These are phyloP conservation scores for Furcifer pardalis DNA, from an alignment of 2,797 vertebrate species.

Conservation along the genomic window DNA sequence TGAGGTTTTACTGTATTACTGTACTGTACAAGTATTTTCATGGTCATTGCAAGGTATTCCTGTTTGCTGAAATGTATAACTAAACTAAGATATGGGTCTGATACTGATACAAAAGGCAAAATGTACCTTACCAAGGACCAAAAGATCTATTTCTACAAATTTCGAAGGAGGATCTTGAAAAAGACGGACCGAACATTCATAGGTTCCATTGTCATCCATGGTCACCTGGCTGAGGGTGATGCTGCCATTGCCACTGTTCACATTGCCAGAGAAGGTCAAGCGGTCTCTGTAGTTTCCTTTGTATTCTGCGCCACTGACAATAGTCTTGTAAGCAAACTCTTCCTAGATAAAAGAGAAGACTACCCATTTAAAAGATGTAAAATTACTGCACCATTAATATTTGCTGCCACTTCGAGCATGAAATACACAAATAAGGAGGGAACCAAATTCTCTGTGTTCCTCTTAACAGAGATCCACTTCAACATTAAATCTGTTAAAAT, in stretches of 20 bases:
- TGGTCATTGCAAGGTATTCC: background rate
- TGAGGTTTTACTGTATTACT: too few relatives aligned
- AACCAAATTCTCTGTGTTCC: background rate
- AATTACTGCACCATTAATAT: background rate
- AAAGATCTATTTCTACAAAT: constrained; percentile 43
- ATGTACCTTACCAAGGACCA: constrained; percentile 72
- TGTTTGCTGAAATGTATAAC: background rate
- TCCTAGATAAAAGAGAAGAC: constrained; percentile 51
- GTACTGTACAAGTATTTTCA: background rate
- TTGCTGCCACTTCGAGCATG: background rate
- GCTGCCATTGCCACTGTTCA: constrained; percentile 38
- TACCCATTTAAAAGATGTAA: background rate
- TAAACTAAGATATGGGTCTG: background rate
- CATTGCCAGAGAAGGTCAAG: background rate
- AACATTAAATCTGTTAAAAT: too few relatives aligned
- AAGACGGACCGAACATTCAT: constrained; percentile 58
- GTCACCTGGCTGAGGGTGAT: constrained; percentile 58
- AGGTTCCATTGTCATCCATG: constrained; percentile 78
- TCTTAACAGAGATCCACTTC: background rate
- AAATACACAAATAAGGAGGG: background rate
- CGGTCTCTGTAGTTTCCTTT: constrained; percentile 55
- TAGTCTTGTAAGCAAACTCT: constrained; percentile 40
- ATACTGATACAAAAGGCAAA: too few relatives aligned
- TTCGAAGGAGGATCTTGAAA: background rate
- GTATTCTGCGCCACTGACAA: accelerated